These are phyloP conservation scores for Oeneis ivallda DNA, from an alignment of 2,888 invertebrate genomes.

Conservation along the genomic window DNA sequence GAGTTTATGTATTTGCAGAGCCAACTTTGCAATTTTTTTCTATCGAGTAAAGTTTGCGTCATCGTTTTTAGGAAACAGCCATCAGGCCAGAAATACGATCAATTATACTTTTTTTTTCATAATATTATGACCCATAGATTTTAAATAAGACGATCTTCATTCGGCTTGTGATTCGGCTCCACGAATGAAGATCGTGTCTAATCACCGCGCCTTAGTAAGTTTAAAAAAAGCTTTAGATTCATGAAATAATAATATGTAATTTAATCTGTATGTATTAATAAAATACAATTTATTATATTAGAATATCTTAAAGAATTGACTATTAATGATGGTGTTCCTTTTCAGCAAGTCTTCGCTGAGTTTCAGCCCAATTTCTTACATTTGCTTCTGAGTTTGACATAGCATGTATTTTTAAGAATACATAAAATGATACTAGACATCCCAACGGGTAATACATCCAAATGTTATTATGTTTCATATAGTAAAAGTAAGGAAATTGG, in stretches of 20 bases:
- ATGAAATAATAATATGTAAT: neutral
- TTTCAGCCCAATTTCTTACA: slow-evolving; percentile 63
- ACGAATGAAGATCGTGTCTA: too few relatives aligned
- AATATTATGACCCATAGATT: too few relatives aligned
- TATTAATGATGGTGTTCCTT: slow-evolving; percentile 55
- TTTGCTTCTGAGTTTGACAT: slow-evolving; percentile 78
- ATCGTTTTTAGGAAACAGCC: too few relatives aligned
- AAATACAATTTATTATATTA: neutral
- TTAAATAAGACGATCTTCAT: too few relatives aligned
- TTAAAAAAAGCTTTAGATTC: neutral
- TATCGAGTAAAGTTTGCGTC: too few relatives aligned
- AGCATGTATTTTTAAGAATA: slow-evolving; percentile 85
- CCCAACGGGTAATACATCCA: slow-evolving; percentile 86
- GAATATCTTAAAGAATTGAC: slow-evolving; percentile 1
- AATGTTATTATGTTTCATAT: slow-evolving; percentile 87
- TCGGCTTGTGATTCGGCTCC: too few relatives aligned
- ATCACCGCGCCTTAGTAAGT: too few relatives aligned
- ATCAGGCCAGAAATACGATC: too few relatives aligned
- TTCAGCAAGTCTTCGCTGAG: slow-evolving; percentile 62
- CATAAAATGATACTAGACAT: slow-evolving; percentile 77
- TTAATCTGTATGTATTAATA: neutral
- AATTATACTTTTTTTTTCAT: too few relatives aligned
- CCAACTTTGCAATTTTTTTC: too few relatives aligned
- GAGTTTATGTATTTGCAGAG: too few relatives aligned
- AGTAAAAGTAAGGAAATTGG: slow-evolving; percentile 89